Base-by-base conservation (phyloP, 2,888 invertebrate species). In the Sipunculus nudus region DNA sequence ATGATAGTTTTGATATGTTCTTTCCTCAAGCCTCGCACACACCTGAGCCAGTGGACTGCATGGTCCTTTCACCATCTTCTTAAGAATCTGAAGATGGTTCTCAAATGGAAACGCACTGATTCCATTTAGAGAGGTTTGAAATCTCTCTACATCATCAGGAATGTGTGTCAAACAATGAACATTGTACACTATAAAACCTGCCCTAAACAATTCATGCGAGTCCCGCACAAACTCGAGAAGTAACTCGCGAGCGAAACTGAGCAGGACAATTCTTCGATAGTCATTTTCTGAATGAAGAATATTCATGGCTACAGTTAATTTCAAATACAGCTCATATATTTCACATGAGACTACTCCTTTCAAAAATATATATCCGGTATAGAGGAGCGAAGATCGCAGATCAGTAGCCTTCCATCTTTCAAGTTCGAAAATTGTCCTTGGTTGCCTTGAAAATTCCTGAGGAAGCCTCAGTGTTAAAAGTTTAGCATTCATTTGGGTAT, bases 391-490 rank as follows among this genome's bases (percentile, higher is more conserved):
- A 43, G 68, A 70, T 21, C 75, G 38, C 39, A 68, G 72, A 40
- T 76, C 74, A 25, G 74, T 71, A 4, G 74, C 75, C 52, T 75
- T 76, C 76, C 75, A 76, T 28, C 68, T 52, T 13, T 73, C 68
- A 25, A 72, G 28, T 23, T 72, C 69, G 29, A 13, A 10, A 13
- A 75, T 46, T 25, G 62, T 28, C 31, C 75, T 41, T 23, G 70
- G 67, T 47, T 73, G 70, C 41, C 72, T 31, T 13, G 65, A 45
- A 65, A 74, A 76, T 53, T 72, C 72, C 19, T 50, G 43, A 31
- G 72, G 70, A 43, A 75, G n/a, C n/a, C n/a, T n/a, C n/a, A n/a
- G n/a, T n/a, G n/a, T n/a, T n/a, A n/a, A n/a, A n/a, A n/a, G n/a
- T n/a, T n/a, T n/a, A n/a, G n/a, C n/a, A n/a, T n/a, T n/a, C n/a